These are phyloP conservation scores for Anguilla anguilla DNA, from an alignment of 2,797 vertebrate species.

Conservation along the genomic window DNA sequence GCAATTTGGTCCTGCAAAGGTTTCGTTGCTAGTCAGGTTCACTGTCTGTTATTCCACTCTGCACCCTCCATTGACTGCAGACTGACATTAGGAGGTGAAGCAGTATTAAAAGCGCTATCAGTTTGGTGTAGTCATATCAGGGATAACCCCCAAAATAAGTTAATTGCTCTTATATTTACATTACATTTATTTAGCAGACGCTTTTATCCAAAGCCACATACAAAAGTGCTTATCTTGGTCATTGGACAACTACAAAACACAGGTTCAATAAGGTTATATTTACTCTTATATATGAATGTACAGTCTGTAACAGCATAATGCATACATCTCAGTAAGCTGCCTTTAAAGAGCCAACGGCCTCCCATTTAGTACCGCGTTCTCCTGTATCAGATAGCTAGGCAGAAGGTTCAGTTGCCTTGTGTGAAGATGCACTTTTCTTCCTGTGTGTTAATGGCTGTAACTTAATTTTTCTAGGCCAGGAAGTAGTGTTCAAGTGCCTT, in stretches of 20 bases:
- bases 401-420: neutral
- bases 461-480: slow-evolving; percentile 81
- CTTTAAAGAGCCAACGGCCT: neutral
- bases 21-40: neutral
- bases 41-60: neutral
- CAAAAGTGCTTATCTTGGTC: no score
- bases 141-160: neutral
- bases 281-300: no score
- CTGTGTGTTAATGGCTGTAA: neutral
- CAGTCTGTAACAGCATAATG: no score
- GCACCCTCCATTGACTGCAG: neutral
- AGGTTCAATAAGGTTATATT: no score
- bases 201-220: no score
- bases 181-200: neutral
- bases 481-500: slow-evolving; percentile 98
- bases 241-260: no score
- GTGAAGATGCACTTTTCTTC: neutral
- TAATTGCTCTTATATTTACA: neutral
- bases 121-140: neutral
- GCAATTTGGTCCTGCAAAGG: neutral
- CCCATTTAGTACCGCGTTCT: neutral
- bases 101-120: neutral
- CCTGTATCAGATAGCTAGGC: neutral
- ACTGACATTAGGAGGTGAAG: neutral
- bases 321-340: neutral